Percentiles rank a stretch among this genome's conserved stretches.
These are phyloP conservation scores for Metalampra italica DNA, from an alignment of 2,888 invertebrate genomes.

Conservation along the genomic window DNA sequence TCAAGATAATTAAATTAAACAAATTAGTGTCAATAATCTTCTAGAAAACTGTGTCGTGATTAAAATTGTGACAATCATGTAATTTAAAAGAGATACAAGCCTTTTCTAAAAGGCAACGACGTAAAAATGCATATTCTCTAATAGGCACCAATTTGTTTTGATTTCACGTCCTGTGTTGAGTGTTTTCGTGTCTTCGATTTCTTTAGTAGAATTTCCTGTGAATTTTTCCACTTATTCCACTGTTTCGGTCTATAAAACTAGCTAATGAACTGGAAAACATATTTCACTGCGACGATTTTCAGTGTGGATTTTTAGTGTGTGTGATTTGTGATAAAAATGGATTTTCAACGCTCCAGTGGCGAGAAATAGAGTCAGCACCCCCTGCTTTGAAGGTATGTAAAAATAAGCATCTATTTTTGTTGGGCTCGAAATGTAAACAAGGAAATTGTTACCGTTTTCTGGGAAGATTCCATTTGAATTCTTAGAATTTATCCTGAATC, in stretches of 20 bases:
- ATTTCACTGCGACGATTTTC: constrained; percentile 5
- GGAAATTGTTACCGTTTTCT: background rate
- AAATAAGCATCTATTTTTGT: constrained; percentile 25
- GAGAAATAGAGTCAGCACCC: constrained; percentile 24
- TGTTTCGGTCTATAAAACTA: background rate
- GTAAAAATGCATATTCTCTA: background rate
- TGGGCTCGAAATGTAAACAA: constrained; percentile 1
- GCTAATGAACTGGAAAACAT: constrained; percentile 1
- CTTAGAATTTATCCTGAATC: no score
- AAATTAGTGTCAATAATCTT: constrained; percentile 23
- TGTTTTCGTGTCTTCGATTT: constrained; percentile 25
- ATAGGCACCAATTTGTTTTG: constrained; percentile 41
- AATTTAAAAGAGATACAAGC: background rate
- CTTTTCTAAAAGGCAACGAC: background rate
- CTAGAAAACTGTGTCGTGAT: constrained; percentile 8
- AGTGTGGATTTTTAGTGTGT: constrained; percentile 19
- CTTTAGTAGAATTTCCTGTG: constrained; percentile 24
- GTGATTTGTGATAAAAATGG: constrained; percentile 26
- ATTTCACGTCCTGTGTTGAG: constrained; percentile 36
- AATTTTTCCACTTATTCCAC: constrained; percentile 9
- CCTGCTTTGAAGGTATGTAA: constrained; percentile 50
- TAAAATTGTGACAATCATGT: constrained; percentile 5
- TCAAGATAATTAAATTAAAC: constrained; percentile 16
- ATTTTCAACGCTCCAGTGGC: constrained; percentile 25
- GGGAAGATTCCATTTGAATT: no score